Conservation (phyloP, 2,888 invertebrate species). For the Microctonus aethiopoides region DNA sequence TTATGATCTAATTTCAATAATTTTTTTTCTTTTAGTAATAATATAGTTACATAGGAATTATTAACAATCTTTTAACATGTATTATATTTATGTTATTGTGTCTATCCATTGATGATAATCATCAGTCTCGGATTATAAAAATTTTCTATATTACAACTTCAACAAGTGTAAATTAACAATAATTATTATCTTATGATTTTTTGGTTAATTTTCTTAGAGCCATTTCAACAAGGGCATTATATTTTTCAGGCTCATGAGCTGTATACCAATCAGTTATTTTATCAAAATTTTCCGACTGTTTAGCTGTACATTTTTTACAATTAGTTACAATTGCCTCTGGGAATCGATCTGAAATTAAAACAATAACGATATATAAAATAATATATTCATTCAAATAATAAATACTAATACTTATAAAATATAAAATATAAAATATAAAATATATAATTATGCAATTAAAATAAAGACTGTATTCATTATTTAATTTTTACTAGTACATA, state of each 20-base stretch:
- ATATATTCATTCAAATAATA: not conserved
- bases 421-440: not conserved
- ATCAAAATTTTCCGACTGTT: conserved; percentile 38
- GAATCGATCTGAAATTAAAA: conserved; percentile 36
- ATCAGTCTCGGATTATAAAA: not conserved
- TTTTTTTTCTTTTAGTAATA: too few relatives aligned
- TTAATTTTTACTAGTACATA: conserved; percentile 10
- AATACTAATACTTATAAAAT: not conserved
- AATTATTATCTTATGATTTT: conserved; percentile 23
- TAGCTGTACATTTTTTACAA: conserved; percentile 43
- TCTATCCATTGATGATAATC: not conserved
- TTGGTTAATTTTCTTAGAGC: conserved; percentile 37
- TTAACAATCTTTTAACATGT: not conserved
- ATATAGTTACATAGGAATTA: too few relatives aligned
- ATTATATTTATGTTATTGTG: not conserved
- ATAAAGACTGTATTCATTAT: too few relatives aligned
- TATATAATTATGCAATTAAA: too few relatives aligned
- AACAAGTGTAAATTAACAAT: too few relatives aligned
- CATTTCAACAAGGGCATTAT: conserved; percentile 38
- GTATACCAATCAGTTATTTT: conserved; percentile 41
- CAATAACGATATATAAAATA: conserved; percentile 1
- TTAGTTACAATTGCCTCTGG: conserved; percentile 42
- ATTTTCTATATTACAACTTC: too few relatives aligned
- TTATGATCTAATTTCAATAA: too few relatives aligned
- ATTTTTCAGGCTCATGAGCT: conserved; percentile 41